Conservation (phyloP, 2,888 invertebrate species). For the Chrysolina haemoptera region DNA sequence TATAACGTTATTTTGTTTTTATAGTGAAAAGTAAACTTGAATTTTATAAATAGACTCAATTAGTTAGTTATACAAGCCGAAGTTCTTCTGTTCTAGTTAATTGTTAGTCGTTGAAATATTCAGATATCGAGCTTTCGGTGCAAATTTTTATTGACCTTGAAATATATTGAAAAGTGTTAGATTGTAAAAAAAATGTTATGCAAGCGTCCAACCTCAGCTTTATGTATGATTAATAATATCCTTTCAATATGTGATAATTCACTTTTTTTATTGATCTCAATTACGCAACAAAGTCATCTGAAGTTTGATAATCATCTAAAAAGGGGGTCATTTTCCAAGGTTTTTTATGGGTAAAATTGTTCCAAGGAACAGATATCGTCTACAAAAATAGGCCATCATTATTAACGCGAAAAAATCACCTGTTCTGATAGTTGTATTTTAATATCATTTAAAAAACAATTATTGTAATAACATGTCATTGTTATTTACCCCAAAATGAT, state of each 20-base stretch:
- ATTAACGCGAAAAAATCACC: too few species aligned
- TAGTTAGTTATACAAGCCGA: not conserved
- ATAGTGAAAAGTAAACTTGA: constrained; percentile 13
- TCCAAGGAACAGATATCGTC: too few species aligned
- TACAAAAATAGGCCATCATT: too few species aligned
- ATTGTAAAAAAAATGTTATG: constrained; percentile 2
- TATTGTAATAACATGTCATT: too few species aligned
- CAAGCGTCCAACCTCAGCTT: not conserved
- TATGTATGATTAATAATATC: not conserved
- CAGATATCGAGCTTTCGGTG: not conserved
- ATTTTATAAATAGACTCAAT: not conserved
- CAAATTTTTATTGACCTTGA: constrained; percentile 3
- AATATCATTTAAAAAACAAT: too few species aligned
- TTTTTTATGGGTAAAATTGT: too few species aligned
- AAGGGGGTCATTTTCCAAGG: too few species aligned
- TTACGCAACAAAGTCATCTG: not conserved
- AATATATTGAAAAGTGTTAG: not conserved
- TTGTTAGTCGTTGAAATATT: not conserved
- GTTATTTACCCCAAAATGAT: too few species aligned
- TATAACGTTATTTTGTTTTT: constrained; percentile 7
- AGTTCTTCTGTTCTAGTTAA: not conserved
- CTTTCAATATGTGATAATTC: constrained; percentile 1
- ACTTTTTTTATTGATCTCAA: not conserved
- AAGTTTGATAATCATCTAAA: not conserved
- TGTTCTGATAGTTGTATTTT: too few species aligned